phyloP scores from a whole-genome alignment of 2,113 vertebrate genomes.

The Sceloporus undulatus region DNA sequence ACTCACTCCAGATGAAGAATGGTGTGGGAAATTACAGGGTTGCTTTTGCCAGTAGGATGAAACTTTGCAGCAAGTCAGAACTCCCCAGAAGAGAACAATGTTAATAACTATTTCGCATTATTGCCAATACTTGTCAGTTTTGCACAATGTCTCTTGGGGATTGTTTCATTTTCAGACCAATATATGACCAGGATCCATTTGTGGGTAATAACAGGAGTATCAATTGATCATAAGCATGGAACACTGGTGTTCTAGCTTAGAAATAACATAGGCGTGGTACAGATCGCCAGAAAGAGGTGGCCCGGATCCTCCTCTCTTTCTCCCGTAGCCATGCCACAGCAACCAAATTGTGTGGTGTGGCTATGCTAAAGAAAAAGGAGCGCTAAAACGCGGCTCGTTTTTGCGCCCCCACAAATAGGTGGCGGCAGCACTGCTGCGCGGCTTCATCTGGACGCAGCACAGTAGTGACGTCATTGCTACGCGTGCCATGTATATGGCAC shows the following conservation, averaged over 20 bases:
- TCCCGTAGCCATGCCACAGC: too few relatives aligned
- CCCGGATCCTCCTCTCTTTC: too few relatives aligned
- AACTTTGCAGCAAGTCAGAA: background rate
- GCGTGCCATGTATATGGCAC: too few relatives aligned
- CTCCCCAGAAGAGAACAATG: background rate
- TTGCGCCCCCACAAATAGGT: too few relatives aligned
- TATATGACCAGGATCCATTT: background rate
- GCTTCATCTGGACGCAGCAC: too few relatives aligned
- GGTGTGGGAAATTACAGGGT: background rate
- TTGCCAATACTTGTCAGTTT: background rate
- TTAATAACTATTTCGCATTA: background rate
- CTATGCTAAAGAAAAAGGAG: too few relatives aligned
- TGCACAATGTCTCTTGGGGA: background rate
- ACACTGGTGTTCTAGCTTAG: background rate
- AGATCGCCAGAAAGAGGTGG: too few relatives aligned
- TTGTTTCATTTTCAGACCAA: background rate
- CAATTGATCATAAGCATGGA: background rate
- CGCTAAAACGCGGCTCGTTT: too few relatives aligned
- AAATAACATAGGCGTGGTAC: background rate
- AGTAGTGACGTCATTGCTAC: too few relatives aligned
- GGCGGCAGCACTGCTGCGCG: too few relatives aligned
- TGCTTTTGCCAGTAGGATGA: background rate
- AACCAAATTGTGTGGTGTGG: too few relatives aligned
- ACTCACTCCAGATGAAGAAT: background rate
- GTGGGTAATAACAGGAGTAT: background rate